Base-by-base conservation (phyloP, 2,888 invertebrate genomes). In the Aleiodes testaceus region DNA sequence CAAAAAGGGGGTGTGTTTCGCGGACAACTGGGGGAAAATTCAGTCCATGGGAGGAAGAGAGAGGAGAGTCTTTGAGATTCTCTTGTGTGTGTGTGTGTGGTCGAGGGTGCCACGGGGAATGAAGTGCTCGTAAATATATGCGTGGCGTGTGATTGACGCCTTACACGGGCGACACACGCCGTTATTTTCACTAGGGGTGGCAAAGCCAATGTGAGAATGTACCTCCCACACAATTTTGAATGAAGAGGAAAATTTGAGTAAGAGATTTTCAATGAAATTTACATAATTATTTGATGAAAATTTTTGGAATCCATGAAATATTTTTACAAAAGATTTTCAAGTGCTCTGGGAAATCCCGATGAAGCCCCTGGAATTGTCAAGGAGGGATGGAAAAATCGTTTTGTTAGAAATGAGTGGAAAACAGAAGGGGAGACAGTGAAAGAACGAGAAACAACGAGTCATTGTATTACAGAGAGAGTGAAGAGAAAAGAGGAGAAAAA, bases 141-240 rank as follows among this genome's bases (percentile, higher is more conserved):
- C 86, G 77, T 73, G 66, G 85, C 80, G 80, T 87, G 87, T 87
- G 87, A 87, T 87, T 87, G 87, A 87, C 87, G 82, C 85, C 84
- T 77, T 87, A 86, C 86, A 86, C 81, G 85, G 75, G 70, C 59
- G 77, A 77, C 78, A 74, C 79, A 78, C 79, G 79, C 76, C 80
- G 77, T 74, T 79, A 79, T 74, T 75, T 75, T 72, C 69, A 69
- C 72, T 64, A 74, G 70, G 67, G 66, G 72, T 72, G 53, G 50
- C 36, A 14, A n/a, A 44, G 67, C 66, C 53, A 36, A 66, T 2
- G 12, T 63, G 65, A 53, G 64, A 53, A 44, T 67, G 9, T 53
- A 30, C 45, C 49, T 66, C 66, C 22, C 22, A 53, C 59, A 6
- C 12, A 14, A 16, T 36, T 59, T 36, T 36, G 2, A 26, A 7